Conservation (phyloP, 2,113 vertebrate species). For the Cisticola juncidis region DNA sequence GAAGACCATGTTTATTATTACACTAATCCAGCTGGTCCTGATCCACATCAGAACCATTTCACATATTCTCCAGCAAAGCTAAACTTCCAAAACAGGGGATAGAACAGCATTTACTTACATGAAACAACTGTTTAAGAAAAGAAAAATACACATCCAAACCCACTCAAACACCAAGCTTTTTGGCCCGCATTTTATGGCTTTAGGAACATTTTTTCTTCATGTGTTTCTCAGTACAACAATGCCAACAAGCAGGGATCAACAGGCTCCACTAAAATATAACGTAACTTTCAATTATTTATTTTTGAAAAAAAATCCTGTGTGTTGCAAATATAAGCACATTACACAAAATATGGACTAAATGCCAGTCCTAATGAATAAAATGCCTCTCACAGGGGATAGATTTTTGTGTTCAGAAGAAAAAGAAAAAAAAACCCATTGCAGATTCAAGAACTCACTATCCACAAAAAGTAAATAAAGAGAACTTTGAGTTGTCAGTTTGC, state of each 20-base stretch:
- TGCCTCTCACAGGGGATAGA: neutral
- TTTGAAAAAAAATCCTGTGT: neutral
- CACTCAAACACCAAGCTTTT: neutral
- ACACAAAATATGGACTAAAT: neutral
- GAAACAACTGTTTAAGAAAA: neutral
- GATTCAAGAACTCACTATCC: neutral
- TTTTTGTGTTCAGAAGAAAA: neutral
- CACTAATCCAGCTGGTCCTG: neutral
- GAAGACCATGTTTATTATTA: neutral
- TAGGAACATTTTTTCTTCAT: neutral
- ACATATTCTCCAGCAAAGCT: neutral
- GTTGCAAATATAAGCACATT: neutral
- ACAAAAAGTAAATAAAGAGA: neutral
- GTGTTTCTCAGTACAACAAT: neutral
- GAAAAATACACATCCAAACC: neutral
- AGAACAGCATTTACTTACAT: neutral
- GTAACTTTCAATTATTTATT: neutral
- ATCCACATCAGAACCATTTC: neutral
- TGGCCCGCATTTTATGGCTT: neutral
- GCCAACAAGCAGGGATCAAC: neutral
- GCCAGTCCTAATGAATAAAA: neutral
- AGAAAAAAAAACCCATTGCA: accelerated
- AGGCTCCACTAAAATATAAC: neutral
- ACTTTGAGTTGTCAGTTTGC: neutral
- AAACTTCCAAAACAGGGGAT: neutral